These are phyloP conservation scores for Antheraea yamamai DNA, from an alignment of 2,888 invertebrate genomes.

Conservation along the genomic window DNA sequence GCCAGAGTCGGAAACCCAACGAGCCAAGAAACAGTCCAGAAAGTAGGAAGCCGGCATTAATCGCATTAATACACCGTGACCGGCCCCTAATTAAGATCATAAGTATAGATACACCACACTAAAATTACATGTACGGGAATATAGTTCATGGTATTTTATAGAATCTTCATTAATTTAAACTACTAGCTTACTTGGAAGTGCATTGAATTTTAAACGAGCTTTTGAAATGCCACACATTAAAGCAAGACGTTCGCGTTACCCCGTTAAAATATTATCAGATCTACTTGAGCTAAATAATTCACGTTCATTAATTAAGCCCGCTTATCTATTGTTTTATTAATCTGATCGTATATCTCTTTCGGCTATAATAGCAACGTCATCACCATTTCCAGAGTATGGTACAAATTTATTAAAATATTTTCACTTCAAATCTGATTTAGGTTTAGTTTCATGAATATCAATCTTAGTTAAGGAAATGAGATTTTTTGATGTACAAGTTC, in stretches of 20 bases:
- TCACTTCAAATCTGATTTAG: neutral
- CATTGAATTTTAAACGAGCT: slow-evolving; percentile 9
- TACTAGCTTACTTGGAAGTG: slow-evolving; percentile 6
- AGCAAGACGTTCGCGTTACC: neutral
- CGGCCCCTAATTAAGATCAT: slow-evolving; percentile 63
- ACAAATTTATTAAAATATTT: neutral
- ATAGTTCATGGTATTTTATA: slow-evolving; percentile 28
- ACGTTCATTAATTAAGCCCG: neutral
- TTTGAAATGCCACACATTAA: slow-evolving; percentile 4
- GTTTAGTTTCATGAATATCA: neutral
- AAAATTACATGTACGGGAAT: slow-evolving; percentile 14
- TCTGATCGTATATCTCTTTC: neutral
- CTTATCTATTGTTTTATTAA: slow-evolving; percentile 2
- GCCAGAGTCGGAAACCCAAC: slow-evolving; percentile 49
- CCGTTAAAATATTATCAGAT: slow-evolving; percentile 6
- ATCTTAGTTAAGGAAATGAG: neutral
- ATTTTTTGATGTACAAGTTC: neutral
- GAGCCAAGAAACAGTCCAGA: slow-evolving; percentile 61
- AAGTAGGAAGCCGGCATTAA: slow-evolving; percentile 57
- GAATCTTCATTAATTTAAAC: slow-evolving; percentile 14
- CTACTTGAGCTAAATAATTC: neutral
- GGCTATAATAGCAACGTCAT: neutral
- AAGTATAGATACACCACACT: slow-evolving; percentile 44
- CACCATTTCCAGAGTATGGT: neutral
- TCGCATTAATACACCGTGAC: slow-evolving; percentile 70